Percentiles rank a stretch among this genome's conserved stretches.
Conservation (phyloP, 2,888 invertebrate species). For the Scaptomyza reducta region DNA sequence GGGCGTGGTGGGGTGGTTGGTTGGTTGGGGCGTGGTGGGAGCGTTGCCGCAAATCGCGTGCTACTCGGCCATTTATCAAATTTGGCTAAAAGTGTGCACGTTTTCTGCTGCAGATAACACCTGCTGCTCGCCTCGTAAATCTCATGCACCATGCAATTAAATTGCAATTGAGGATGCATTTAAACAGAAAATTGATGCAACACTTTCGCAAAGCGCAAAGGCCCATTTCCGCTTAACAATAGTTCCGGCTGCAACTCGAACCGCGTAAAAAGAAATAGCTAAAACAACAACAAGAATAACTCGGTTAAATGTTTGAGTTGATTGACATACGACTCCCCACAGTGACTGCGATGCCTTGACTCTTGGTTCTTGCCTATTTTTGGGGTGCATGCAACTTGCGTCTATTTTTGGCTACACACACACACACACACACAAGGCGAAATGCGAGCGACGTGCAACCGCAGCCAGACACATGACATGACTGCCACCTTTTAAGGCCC, state of each 20-base stretch:
- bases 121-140: conserved; percentile 67
- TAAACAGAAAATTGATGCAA: conserved; percentile 53
- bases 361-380: conserved; percentile 56
- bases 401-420: conserved; percentile 70
- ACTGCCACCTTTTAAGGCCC: conserved; percentile 38
- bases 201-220: conserved; percentile 46
- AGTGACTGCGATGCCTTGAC: conserved; percentile 15
- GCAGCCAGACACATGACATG: conserved; percentile 68
- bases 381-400: conserved; percentile 67
- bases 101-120: conserved; percentile 75
- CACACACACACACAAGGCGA: no score
- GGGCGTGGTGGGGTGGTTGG: neutral
- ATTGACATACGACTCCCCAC: conserved; percentile 62
- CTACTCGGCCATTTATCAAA: conserved; percentile 60
- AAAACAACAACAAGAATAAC: conserved; percentile 33
- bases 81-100: conserved; percentile 64
- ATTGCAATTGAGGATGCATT: conserved; percentile 79
- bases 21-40: no score
- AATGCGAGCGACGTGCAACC: conserved; percentile 53
- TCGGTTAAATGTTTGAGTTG: conserved; percentile 63
- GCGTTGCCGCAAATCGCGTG: conserved; percentile 56
- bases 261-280: neutral
- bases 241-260: conserved; percentile 35
- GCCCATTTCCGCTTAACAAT: conserved; percentile 48
- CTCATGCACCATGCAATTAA: conserved; percentile 67